Evolutionary conservation across 2,113 vertebrate genomes (phyloP), one percentile per base, ranked within the genome.

Genomic region (Laticauda laticaudata): DNA sequence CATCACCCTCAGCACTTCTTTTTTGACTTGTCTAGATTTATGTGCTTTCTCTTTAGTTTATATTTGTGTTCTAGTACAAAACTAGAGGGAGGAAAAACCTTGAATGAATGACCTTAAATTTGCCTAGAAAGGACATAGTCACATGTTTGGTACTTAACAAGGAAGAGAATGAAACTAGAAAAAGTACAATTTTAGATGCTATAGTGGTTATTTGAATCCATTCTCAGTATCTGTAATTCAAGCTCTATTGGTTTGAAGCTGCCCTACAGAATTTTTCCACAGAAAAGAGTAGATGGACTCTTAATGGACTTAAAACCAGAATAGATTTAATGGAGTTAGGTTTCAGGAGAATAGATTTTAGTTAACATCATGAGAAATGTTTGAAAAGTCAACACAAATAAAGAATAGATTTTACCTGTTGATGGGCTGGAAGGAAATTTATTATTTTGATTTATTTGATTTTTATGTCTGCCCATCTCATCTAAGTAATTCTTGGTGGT

Each of bases 21-120:
- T n/a, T 87, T 23, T 18, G 15, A 39, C 56, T 53, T 86, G 69
- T 26, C 75, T 61, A 4, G 21, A 53, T 11, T 43, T n/a, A 86
- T 48, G 2, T 53, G 85, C 43, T 48, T 53, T 26, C 29, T 45
- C 18, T 54, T 56, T 12, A 26, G 8, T 39, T 5, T 48, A 26
- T 39, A 7, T 20, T 18, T 64, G 56, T 87, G 45, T 57, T 90
- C 1, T 51, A 51, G 69, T 43, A 51, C 11, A 34, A 90, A 26
- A 12, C 29, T 34, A 93, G 29, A 21, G 34, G 24, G n/a, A 39
- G 55, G 5, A 1, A 61, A 86, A 61, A 23, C 2, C 5, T 64
- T 90, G n/a, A 24, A 21, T 45, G 87, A 8, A 23, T 96, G 91
- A 93, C 94, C 86, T 94, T 86, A 88, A 93, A 91, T 61, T 85